These are phyloP conservation scores for Ylistrum balloti DNA, from an alignment of 1,140 invertebrate genomes.

Conservation along the genomic window DNA sequence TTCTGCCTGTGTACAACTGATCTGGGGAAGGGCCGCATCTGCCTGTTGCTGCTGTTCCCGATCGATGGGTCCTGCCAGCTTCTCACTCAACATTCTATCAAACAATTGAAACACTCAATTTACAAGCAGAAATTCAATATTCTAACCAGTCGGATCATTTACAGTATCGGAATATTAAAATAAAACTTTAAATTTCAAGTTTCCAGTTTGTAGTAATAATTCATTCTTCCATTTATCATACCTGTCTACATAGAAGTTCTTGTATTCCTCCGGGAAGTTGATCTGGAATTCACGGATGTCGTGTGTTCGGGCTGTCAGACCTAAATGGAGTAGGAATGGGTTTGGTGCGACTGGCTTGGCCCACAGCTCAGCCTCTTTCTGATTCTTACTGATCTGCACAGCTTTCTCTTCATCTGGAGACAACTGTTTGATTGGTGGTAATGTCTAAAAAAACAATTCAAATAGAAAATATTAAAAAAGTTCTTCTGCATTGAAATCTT, in stretches of 20 bases:
- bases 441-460: conserved; percentile 68
- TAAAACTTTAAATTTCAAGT: too few species aligned
- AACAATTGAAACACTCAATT: neutral
- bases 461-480: too few species aligned
- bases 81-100: conserved; percentile 66
- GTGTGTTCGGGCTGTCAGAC: conserved; percentile 81
- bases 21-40: conserved; percentile 13
- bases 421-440: conserved; percentile 79
- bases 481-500: too few species aligned
- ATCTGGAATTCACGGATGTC: conserved; percentile 80
- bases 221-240: conserved; percentile 48
- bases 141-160: too few species aligned
- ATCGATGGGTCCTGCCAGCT: neutral
- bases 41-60: conserved; percentile 53
- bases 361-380: conserved; percentile 75
- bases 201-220: too few species aligned
- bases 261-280: conserved; percentile 79
- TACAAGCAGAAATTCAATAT: too few species aligned
- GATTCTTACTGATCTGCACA: conserved; percentile 58
- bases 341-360: conserved; percentile 76
- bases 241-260: conserved; percentile 79
- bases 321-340: conserved; percentile 81
- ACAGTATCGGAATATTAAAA: too few species aligned
- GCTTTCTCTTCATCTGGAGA: conserved; percentile 75
- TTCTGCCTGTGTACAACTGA: conserved; percentile 71